Base-by-base conservation (phyloP, 2,113 vertebrate genomes). In the Pipa parva region DNA sequence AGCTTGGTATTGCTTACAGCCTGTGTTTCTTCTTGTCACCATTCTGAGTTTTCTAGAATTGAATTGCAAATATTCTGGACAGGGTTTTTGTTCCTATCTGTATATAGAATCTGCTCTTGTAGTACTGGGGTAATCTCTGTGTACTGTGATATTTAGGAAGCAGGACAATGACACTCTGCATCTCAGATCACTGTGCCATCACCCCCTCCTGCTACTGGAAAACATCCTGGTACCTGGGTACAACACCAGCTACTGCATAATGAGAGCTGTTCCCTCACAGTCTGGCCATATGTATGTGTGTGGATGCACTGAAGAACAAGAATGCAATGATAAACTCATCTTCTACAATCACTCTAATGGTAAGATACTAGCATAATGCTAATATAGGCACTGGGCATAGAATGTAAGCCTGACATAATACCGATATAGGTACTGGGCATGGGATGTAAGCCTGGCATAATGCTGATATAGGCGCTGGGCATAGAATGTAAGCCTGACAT, bases 291-390 rank as follows among this genome's bases (percentile, higher is more conserved):
- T 89, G 77, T 92, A 90, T 77, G 73, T 92, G 66, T 95, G 93
- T 0, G 90, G 87, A 58, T 95, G 92, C 1, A 79, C 79, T 7
- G 83, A 88, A 0, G 90, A 91, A 61, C 91, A 93, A 4, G 93
- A 95, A 61, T 95, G 93, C 76, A 94, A 94, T 0, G 92, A 95
- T 75, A 91, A 75, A 17, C 91, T 95, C 7, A 79, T 93, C 77
- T 95, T 95, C 59, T 87, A 92, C 48, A 90, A 91, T 52, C 83
- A 87, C 67, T 80, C 84, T 45, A 88, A 90, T 0, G 89, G 93
- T 92, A 25, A 81, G 80, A 45, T 17, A 15, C 11, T 39, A 13
- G 36, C 12, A 39, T 31, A 6, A 31, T 31, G 13, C 36, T 39
- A 15, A 39, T 10, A n/a, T n/a, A n/a, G n/a, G n/a, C n/a, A 5